Base-by-base conservation (phyloP, 2,888 invertebrate species). In the Keiferia lycopersicella region DNA sequence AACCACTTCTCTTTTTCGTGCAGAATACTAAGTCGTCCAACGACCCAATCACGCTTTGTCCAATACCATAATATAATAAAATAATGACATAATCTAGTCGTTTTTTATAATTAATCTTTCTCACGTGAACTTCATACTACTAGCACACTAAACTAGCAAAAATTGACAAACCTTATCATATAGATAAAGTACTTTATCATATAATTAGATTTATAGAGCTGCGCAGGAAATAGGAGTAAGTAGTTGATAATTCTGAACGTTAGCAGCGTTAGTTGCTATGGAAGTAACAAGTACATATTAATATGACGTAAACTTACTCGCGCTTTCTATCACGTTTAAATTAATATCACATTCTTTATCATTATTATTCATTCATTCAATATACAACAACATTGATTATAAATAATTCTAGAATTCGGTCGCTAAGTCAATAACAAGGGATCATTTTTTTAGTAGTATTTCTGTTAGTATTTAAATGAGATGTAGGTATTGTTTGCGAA, bases 291-390 rank as follows among this genome's bases (percentile, higher is more conserved):
- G n/a, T 20, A 18, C 53, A 12, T 26, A 22, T 26, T 30, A 38
- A 59, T 14, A 16, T 59, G 1, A 39, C 16, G 18, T 59, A 59
- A 59, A 59, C 59, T 8, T 26, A n/a, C 22, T 26, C n/a, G n/a
- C 22, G 30, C 56, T 30, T 30, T 38, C 4, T 41, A 58, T 56
- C 38, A 48, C 62, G 58, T 62, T 65, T 66, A 69, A 68, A 66
- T 67, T 69, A 71, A 68, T 69, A 71, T 71, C 69, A 68, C 71
- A 71, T 68, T 68, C 65, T 65, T 48, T 62, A 64, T 56, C 62
- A 64, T 65, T 56, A 60, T 62, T 62, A 58, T 50, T 18, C 50
- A 50, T 50, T 50, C 50, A 56, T 12, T 30, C 56, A 14, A 18
- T 26, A 53, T 30, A 56, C 7, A n/a, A 30, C 56, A 26, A 65